Evolutionary conservation across 2,113 vertebrate species (phyloP), one percentile per base, ranked within the genome.

Genomic region (Oplegnathus fasciatus): DNA sequence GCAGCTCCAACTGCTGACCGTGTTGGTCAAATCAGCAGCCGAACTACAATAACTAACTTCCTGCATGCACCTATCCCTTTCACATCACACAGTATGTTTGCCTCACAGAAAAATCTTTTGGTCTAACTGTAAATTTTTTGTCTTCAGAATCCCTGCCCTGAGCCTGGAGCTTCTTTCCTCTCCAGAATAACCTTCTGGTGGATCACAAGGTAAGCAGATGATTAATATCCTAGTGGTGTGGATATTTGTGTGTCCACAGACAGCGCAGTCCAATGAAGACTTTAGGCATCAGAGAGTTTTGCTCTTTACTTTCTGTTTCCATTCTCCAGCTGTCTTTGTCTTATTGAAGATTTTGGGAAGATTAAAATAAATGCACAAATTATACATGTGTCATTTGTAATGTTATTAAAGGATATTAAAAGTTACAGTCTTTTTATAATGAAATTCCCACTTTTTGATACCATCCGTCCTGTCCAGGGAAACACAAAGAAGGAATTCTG

Each of bases 101-200:
- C 9, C 34, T 64, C 61, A 34, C 26, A 48, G 9, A 30, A 30
- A 55, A 10, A 24, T 46, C 3, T 34, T 58, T 37, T 72, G 10
- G 0, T 65, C 4, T 78, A 42, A 86, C 67, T 37, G 0, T 68
- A 0, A n/a, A 18, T n/a, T 74, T 50, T 75, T 20, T 85, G 5
- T 87, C 26, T 61, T 10, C 55, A 99, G 98, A 99, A 99, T 84
- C 97, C 96, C 0, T 99, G 98, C 84, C 98, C 98, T 6, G 98
- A 99, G 46, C 94, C 88, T 1, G 93, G 96, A 78, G 97, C 97
- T 7, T 97, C 97, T 8, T 99, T 99, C 88, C 97, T 99, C 24
- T 99, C 98, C 75, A 97, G 92, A 90, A 96, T 99, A 78, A 97
- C 96, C 0, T 99, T 99, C 94, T 99, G 98, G 98, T 99, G 98